Conservation (phyloP, 2,113 vertebrate species). For the Conger conger region DNA sequence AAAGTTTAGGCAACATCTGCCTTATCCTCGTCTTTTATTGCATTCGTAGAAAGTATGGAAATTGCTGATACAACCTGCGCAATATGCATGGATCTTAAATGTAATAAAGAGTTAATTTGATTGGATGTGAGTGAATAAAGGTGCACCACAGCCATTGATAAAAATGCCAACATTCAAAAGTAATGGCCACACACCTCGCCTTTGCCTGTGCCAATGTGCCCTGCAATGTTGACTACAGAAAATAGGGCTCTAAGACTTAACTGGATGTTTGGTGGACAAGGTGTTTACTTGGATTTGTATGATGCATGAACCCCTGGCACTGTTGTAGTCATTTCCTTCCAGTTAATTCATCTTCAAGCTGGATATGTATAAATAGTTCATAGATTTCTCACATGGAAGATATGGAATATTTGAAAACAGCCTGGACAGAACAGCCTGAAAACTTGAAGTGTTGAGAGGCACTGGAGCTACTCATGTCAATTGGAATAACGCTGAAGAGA, state of each 20-base stretch:
- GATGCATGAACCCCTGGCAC: constrained; percentile 47
- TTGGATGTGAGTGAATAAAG: no score
- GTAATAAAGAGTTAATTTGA: no score
- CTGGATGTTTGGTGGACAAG: constrained; percentile 39
- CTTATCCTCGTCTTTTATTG: no score
- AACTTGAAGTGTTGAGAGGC: constrained; percentile 72
- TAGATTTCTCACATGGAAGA: constrained; percentile 49
- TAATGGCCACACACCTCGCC: no score
- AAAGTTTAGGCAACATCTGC: constrained; percentile 44
- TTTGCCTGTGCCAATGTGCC: no score
- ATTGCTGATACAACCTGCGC: no score
- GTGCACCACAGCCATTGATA: no score
- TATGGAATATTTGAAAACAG: constrained; percentile 48
- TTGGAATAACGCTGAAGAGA: constrained; percentile 68
- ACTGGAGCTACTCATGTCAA: constrained; percentile 70
- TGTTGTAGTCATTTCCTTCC: constrained; percentile 49
- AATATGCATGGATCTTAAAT: no score
- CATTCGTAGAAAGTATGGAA: no score
- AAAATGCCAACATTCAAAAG: no score
- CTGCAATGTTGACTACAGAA: no score
- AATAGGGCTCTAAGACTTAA: no score
- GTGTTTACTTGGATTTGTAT: constrained; percentile 56
- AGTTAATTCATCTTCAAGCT: constrained; percentile 53
- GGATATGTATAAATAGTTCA: constrained; percentile 59
- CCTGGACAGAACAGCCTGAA: constrained; percentile 68